These are phyloP conservation scores for Labeo catla DNA, from an alignment of 2,113 vertebrate genomes.

Conservation along the genomic window DNA sequence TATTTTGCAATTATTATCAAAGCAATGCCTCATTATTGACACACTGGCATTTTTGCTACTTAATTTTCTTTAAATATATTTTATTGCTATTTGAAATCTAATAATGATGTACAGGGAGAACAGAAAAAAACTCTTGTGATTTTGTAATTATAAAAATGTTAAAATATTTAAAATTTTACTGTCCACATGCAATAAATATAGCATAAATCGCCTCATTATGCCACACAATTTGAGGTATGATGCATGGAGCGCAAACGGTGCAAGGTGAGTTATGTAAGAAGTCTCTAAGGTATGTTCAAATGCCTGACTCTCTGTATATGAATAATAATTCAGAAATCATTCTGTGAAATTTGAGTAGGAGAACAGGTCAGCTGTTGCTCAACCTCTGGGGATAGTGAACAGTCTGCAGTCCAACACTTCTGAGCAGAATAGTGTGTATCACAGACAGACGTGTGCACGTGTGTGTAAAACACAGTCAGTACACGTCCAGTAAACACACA, in stretches of 20 bases:
- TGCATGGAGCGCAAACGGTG: neutral
- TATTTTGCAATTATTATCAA: too few relatives aligned
- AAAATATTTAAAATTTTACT: too few relatives aligned
- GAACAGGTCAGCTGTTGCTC: constrained; percentile 61
- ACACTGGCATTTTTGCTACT: too few relatives aligned
- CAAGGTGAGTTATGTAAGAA: neutral
- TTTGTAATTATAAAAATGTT: too few relatives aligned
- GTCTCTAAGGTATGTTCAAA: neutral
- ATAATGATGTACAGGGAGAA: too few relatives aligned
- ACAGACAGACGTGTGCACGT: constrained; percentile 27
- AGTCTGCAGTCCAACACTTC: constrained; percentile 7
- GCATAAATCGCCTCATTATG: neutral
- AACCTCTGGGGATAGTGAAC: constrained; percentile 34
- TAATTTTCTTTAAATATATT: too few relatives aligned
- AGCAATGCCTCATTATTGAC: too few relatives aligned
- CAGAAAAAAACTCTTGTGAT: too few relatives aligned
- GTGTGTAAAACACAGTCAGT: constrained; percentile 67
- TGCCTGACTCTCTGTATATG: neutral
- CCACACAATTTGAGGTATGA: neutral
- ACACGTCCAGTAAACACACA: constrained; percentile 50
- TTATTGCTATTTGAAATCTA: too few relatives aligned
- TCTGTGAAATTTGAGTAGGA: neutral
- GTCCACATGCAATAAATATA: too few relatives aligned
- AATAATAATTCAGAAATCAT: neutral
- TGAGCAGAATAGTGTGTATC: constrained; percentile 20